Evolutionary conservation across 1,140 invertebrate genomes (phyloP).

Genomic region (Danaus melanippus): DNA sequence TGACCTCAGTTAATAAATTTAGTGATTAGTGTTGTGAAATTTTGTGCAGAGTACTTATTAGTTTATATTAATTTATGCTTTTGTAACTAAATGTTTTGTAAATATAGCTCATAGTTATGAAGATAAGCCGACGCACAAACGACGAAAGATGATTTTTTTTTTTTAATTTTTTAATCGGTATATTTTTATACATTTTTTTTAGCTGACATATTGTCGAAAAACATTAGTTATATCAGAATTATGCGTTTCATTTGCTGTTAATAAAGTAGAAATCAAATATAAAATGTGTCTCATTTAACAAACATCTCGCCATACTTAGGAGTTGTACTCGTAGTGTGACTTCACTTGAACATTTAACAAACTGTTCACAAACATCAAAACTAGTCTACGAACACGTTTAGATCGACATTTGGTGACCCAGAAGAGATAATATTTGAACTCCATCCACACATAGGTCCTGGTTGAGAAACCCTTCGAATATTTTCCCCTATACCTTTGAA

Average conservation of each 20-base stretch:
- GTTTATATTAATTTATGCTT: slow-evolving; percentile 69
- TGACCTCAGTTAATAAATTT: slow-evolving; percentile 53
- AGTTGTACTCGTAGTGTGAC: not conserved
- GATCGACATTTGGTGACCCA: not conserved
- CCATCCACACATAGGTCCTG: slow-evolving; percentile 2
- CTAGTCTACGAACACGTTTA: slow-evolving; percentile 5
- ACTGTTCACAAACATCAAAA: not conserved
- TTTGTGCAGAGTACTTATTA: slow-evolving; percentile 72
- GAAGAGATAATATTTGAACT: slow-evolving; percentile 20
- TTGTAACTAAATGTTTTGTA: slow-evolving; percentile 58
- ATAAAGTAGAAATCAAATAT: too few relatives aligned
- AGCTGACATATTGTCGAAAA: slow-evolving; percentile 60
- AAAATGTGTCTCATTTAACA: too few relatives aligned
- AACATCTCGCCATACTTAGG: not conserved
- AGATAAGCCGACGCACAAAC: slow-evolving; percentile 33
- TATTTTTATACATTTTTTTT: slow-evolving; percentile 52
- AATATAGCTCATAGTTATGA: slow-evolving; percentile 47
- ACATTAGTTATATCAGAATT: slow-evolving; percentile 20
- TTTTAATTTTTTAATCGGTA: slow-evolving; percentile 14
- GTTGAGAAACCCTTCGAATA: too few relatives aligned
- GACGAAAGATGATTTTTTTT: slow-evolving; percentile 25
- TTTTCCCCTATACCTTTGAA: too few relatives aligned
- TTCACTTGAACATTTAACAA: not conserved
- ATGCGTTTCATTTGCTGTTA: slow-evolving; percentile 1
- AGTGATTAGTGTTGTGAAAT: slow-evolving; percentile 54